Evolutionary conservation across 1,140 invertebrate genomes (phyloP).

Genomic region (Drosophila sulfurigaster): DNA sequence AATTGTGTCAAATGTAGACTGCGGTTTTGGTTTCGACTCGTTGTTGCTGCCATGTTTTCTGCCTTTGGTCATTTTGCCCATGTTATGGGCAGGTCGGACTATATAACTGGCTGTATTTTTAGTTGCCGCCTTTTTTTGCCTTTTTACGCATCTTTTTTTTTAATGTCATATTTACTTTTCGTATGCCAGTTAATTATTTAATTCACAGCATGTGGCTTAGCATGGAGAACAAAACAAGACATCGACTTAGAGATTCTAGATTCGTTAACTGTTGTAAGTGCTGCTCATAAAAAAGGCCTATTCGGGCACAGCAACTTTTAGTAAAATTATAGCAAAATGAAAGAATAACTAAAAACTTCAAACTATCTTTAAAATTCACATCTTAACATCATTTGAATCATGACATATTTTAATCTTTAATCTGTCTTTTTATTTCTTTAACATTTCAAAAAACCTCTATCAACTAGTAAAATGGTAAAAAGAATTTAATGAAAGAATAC

Average conservation of each 20-base stretch:
- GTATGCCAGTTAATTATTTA: constrained; percentile 73
- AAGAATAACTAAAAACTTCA: no score
- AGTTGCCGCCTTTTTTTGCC: constrained; percentile 13
- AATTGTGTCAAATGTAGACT: constrained; percentile 78
- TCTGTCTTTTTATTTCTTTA: constrained; percentile 35
- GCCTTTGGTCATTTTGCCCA: constrained; percentile 33
- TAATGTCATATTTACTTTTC: constrained; percentile 62
- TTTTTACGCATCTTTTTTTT: constrained; percentile 14
- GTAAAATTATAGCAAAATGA: no score
- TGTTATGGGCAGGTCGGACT: constrained; percentile 36
- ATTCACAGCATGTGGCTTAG: constrained; percentile 52
- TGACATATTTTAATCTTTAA: no score
- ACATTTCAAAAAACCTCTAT: constrained; percentile 4
- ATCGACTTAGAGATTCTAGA: background rate
- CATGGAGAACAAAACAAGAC: background rate
- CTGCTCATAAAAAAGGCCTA: no score
- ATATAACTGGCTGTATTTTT: constrained; percentile 26
- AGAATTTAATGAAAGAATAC: no score
- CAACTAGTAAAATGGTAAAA: no score
- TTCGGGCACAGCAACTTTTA: no score
- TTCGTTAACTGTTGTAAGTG: background rate
- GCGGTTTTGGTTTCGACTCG: constrained; percentile 51
- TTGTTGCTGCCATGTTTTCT: constrained; percentile 25
- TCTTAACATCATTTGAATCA: no score
- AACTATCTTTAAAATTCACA: no score